Percentiles rank a stretch among this genome's conserved stretches.
Conservation (phyloP, 1,140 invertebrate species). For the Chrysopa pallens region DNA sequence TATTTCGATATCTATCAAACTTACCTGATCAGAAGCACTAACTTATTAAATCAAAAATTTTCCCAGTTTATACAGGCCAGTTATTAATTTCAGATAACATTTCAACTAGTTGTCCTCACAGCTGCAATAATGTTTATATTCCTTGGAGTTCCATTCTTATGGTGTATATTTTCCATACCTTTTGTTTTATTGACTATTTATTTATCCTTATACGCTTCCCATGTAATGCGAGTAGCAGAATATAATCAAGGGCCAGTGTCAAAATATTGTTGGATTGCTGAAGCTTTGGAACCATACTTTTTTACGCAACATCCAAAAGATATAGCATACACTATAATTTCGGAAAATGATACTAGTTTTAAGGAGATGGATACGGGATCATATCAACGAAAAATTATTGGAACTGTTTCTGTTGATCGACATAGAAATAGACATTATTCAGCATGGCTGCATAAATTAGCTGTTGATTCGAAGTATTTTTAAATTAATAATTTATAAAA, state of each 20-base stretch:
- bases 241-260: constrained; percentile 1
- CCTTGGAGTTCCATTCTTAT: constrained; percentile 6
- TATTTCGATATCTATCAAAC: background rate
- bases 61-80: background rate
- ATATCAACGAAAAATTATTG: background rate
- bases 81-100: constrained; percentile 3
- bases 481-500: background rate
- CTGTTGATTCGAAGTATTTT: background rate
- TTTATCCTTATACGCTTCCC: constrained; percentile 5
- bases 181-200: constrained; percentile 6
- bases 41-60: background rate
- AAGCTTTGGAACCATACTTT: background rate
- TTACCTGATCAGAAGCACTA: background rate
- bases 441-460: background rate
- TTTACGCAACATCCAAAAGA: background rate
- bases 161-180: constrained; percentile 7
- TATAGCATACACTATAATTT: background rate
- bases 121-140: constrained; percentile 11
- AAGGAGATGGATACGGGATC: background rate
- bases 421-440: background rate
- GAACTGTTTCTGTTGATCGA: background rate
- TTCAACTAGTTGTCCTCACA: constrained; percentile 9
- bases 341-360: background rate
- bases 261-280: background rate
- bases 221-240: constrained; percentile 6